Percentiles rank a stretch among this genome's conserved stretches.
phyloP scores from a whole-genome alignment of 2,797 vertebrate genomes.

The Alectoris magna region DNA sequence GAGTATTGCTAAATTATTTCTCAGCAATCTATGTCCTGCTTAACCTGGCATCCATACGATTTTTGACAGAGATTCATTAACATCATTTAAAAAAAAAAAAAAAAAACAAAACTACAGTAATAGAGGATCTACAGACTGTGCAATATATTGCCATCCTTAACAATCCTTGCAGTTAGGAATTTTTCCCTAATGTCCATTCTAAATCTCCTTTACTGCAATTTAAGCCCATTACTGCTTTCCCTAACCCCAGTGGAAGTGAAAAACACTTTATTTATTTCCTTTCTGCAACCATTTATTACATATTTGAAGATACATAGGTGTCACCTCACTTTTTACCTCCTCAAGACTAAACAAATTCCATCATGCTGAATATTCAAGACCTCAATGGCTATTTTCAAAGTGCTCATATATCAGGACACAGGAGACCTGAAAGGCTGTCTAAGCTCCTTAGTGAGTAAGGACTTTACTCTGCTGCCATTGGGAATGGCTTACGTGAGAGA shows the following conservation, averaged over 20 bases:
- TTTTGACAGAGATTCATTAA: too few species aligned
- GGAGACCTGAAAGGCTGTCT: not conserved
- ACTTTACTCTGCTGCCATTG: not conserved
- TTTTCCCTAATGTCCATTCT: not conserved
- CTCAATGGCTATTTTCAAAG: not conserved
- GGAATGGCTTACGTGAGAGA: not conserved
- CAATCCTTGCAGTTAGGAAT: not conserved
- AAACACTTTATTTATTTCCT: not conserved
- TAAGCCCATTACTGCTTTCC: not conserved
- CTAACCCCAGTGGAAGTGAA: not conserved
- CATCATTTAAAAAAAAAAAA: not conserved
- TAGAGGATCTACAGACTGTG: accelerated
- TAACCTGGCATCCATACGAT: not conserved
- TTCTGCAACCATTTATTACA: not conserved
- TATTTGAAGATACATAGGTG: not conserved
- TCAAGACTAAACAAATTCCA: conserved; percentile 47
- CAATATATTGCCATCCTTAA: not conserved
- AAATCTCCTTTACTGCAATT: not conserved
- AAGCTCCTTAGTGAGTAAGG: not conserved
- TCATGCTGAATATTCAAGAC: conserved; percentile 12
- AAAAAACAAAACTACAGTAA: not conserved
- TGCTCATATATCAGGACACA: not conserved
- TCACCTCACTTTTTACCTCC: not conserved
- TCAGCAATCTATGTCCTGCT: not conserved
- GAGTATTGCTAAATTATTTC: not conserved